Base-by-base conservation (phyloP, 2,888 invertebrate genomes). In the Helleia helle region DNA sequence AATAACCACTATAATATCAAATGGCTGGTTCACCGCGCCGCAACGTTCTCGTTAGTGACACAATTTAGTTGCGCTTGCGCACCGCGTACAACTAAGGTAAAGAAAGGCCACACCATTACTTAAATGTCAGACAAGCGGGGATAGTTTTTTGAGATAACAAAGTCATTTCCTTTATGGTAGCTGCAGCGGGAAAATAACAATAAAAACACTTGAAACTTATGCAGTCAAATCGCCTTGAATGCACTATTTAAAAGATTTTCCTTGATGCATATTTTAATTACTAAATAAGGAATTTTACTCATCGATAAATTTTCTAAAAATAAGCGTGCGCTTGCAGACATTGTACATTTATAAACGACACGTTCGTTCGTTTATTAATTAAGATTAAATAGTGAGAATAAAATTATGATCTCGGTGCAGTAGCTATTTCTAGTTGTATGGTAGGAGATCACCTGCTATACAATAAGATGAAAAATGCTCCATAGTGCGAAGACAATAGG, bases 71-170 rank as follows among this genome's bases (percentile, higher is more conserved):
- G 58, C 59, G 61, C 58, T 46, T 43, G 58, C 67, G 59, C 63
- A 49, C 46, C 47, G 43, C 47, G 42, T 42, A 47, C 55, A 59
- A 74, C 71, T 71, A 72, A 60, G 51, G 53, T 56, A 59, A 68
- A 64, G 62, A 65, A 63, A 59, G 56, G 47, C 51, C 64, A 31
- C 28, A 24, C 28, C 27, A 31, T 30, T 40, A 15, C 31, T 40
- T 40, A 40, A 34, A 40, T 40, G 25, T 31, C 24, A 25, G 24
- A 24, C 39, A 24, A 24, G 40, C 34, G 34, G 22, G 22, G 34
- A 34, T 34, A 34, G 18, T 9, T 11, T 7, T 34, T 34, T 22
- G 8, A 34, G 15, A 2, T 26, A 8, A 17, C 11, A 7, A 22
- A 28, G 12, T 18, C 15, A 31, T 31, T 31, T 34, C 34, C 29